Evolutionary conservation across 2,113 vertebrate genomes (phyloP).

Genomic region (Laterallus jamaicensis): DNA sequence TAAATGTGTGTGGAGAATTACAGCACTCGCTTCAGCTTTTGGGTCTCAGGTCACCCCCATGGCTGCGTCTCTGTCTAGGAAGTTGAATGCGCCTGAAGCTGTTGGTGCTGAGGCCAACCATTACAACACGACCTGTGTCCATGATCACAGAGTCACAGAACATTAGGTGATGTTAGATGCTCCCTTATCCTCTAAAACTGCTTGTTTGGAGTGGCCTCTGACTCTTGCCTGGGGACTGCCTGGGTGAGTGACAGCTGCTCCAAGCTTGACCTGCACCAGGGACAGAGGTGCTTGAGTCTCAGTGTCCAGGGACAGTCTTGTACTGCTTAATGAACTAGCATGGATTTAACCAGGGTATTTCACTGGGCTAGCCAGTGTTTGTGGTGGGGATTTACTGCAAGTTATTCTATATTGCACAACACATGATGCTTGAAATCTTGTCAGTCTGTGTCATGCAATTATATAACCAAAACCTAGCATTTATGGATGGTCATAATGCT

Average conservation of each 20-base stretch:
- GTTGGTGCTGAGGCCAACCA: not conserved
- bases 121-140: rapidly evolving
- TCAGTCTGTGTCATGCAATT: not conserved
- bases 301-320: no score
- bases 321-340: not conserved
- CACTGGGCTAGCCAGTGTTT: not conserved
- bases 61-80: not conserved
- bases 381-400: not conserved
- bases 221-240: not conserved
- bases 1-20: not conserved
- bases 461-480: not conserved
- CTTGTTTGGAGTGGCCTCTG: not conserved
- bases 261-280: not conserved
- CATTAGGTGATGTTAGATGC: no score
- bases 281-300: no score
- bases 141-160: no score
- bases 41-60: not conserved
- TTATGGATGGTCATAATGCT: not conserved
- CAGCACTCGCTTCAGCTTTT: not conserved
- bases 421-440: not conserved
- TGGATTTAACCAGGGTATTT: not conserved
- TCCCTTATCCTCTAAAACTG: not conserved
- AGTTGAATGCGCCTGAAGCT: not conserved
- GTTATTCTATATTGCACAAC: not conserved
- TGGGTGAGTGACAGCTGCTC: not conserved